Base-by-base conservation (phyloP, 1,140 invertebrate genomes). In the Cyclina sinensis region DNA sequence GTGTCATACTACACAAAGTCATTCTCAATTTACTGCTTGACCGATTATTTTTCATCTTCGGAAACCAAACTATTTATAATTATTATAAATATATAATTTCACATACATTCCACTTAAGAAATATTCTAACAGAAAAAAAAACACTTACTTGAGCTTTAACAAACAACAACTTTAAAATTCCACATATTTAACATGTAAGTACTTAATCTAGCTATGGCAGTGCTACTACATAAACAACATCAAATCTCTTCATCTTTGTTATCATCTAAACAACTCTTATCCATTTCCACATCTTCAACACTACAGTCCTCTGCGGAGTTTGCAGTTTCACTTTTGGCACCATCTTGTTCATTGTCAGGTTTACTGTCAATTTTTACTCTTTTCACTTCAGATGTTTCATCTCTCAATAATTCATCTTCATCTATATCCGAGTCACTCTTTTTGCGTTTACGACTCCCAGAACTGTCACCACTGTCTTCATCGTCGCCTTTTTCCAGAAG, bases 371-470 rank as follows among this genome's bases (percentile, higher is more conserved):
- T 1, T 59, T 70, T 80, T 30, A 35, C 11, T 86, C 84, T 76
- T 62, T 86, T 86, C 0, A 30, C 14, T 27, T 18, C 14, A 21
- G 1, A 11, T 73, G 43, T 18, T n/a, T 46, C 79, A n/a, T 81
- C 79, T 62, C 39, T 39, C 21, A 59, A n/a, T 27, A 80, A 37
- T 80, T 80, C 78, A 80, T 80, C 78, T 65, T 81, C 51, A 43
- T 62, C 35, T 37, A 62, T 81, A 27, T 81, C 79, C 0, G 79
- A 81, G 21, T 81, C 79, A 65, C 79, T 81, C 27, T 62, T 81
- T 24, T 81, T 81, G 35, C 79, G 54, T 48, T 81, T 81, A 35
- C 57, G 16, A 35, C 35, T 48, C 0, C 30, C 37, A 70, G 16
- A 4, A 35, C 65, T 84, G 16, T 2, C 46, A n/a, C 4, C 30